These are phyloP conservation scores for Tinamus guttatus DNA, from an alignment of 2,113 vertebrate genomes.

Conservation along the genomic window DNA sequence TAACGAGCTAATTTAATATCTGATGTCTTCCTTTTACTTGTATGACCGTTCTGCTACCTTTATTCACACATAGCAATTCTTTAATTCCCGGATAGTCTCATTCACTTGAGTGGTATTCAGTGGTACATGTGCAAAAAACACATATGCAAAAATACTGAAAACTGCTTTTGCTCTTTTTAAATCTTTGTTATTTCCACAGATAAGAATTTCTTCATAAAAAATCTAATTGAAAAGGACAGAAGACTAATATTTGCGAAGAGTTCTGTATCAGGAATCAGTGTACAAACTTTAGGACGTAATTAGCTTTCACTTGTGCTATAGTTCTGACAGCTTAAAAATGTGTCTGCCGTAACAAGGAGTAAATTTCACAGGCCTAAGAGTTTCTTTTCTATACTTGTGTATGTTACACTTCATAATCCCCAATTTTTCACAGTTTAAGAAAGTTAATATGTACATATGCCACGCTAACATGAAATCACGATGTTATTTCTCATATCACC, in stretches of 20 bases:
- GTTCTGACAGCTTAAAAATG: conserved; percentile 37
- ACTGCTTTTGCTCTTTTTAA: neutral
- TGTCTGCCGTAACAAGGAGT: conserved; percentile 36
- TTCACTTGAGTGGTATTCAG: neutral
- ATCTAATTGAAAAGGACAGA: conserved; percentile 18
- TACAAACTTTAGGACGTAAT: conserved; percentile 57
- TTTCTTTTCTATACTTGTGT: conserved; percentile 2
- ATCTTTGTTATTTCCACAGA: neutral
- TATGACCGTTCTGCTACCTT: neutral
- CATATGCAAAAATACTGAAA: neutral
- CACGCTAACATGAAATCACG: neutral
- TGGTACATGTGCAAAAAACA: neutral
- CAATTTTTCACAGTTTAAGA: neutral
- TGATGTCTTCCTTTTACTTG: neutral
- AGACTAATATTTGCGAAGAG: conserved; percentile 31
- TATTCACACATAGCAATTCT: neutral
- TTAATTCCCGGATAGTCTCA: neutral
- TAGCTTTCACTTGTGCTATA: conserved; percentile 55
- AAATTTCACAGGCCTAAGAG: conserved; percentile 26
- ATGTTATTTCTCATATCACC: neutral
- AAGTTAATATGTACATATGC: neutral
- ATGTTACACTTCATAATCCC: neutral
- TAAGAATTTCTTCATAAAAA: neutral
- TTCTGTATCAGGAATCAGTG: conserved; percentile 43
- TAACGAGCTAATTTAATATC: conserved; percentile 1